These are phyloP conservation scores for Fabriciana adippe DNA, from an alignment of 2,888 invertebrate genomes.

Conservation along the genomic window DNA sequence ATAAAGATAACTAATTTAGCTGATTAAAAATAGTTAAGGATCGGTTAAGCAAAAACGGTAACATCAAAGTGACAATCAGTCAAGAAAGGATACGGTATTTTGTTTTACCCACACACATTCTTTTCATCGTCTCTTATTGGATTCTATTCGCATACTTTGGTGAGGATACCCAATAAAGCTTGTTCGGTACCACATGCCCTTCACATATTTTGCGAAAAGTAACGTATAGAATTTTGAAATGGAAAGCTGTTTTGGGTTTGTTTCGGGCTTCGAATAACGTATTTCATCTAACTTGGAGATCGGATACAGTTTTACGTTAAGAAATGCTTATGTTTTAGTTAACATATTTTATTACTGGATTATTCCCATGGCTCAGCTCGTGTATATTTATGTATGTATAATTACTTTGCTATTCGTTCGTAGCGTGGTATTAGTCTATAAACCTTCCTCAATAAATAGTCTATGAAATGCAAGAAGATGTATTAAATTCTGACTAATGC, in stretches of 20 bases:
- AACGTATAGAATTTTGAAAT: slow-evolving; percentile 73
- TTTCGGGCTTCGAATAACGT: neutral
- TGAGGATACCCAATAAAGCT: slow-evolving; percentile 77
- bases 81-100: slow-evolving; percentile 56
- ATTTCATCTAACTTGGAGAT: no score
- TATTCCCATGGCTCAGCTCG: no score
- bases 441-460: no score
- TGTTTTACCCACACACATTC: slow-evolving; percentile 65
- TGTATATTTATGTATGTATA: no score
- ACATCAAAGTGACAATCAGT: slow-evolving; percentile 56
- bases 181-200: slow-evolving; percentile 67
- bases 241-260: slow-evolving; percentile 60
- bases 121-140: slow-evolving; percentile 75
- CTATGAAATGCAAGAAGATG: no score
- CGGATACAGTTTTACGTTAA: no score
- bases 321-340: no score
- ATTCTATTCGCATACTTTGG: slow-evolving; percentile 73
- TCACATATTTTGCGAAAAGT: slow-evolving; percentile 68
- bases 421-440: no score
- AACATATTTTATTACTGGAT: no score
- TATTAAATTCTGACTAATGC: no score
- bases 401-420: no score
- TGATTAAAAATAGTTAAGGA: slow-evolving; percentile 5
- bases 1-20: neutral
- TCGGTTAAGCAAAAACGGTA: slow-evolving; percentile 34